These are phyloP conservation scores for Fragum sueziense DNA, from an alignment of 2,888 invertebrate genomes.

Conservation along the genomic window DNA sequence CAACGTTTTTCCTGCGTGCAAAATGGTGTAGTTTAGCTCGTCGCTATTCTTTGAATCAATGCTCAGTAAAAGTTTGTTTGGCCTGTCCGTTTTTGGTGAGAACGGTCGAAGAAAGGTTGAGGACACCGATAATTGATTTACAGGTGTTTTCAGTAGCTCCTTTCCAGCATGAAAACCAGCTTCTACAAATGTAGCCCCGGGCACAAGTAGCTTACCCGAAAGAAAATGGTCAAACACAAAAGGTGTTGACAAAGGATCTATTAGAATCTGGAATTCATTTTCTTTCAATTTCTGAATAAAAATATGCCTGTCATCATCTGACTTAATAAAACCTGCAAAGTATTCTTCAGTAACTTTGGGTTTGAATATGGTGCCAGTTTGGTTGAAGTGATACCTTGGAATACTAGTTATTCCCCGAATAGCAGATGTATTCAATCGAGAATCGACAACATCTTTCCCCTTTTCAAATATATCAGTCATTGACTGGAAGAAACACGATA, in stretches of 20 bases:
- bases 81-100: not conserved
- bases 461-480: conserved; percentile 41
- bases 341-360: conserved; percentile 27
- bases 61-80: not conserved
- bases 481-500: conserved; percentile 25
- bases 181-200: conserved; percentile 25
- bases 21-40: not conserved
- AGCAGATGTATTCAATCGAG: conserved; percentile 14
- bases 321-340: conserved; percentile 23
- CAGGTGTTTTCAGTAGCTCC: not conserved
- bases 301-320: not conserved
- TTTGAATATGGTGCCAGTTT: conserved; percentile 30
- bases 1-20: not conserved
- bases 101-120: not conserved
- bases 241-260: conserved; percentile 1
- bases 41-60: not conserved
- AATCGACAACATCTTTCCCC: conserved; percentile 46
- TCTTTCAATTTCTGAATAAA: not conserved
- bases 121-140: not conserved
- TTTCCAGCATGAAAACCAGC: conserved; percentile 3
- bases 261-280: not conserved
- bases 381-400: conserved; percentile 62
- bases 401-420: conserved; percentile 38
- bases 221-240: conserved; percentile 29
- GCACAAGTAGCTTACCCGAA: not conserved